Evolutionary conservation across 2,797 vertebrate genomes (phyloP).

Genomic region (Pangasius mekongensis): DNA sequence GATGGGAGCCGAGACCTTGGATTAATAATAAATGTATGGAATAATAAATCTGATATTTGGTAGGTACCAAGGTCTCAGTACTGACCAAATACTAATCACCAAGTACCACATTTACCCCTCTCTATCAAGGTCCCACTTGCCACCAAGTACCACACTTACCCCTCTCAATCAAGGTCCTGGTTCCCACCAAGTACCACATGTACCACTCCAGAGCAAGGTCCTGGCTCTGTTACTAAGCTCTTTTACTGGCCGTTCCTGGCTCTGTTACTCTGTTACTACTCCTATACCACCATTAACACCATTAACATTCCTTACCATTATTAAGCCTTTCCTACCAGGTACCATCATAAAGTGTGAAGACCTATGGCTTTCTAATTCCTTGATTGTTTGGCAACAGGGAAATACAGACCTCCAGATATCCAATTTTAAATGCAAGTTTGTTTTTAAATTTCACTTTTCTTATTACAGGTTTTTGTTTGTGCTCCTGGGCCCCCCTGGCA

Average conservation of each 20-base stretch:
- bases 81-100: neutral
- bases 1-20: neutral
- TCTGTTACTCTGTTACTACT: too few species aligned
- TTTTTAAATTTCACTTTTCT: neutral
- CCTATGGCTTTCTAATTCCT: neutral
- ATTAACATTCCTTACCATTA: neutral
- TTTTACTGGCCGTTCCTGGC: too few species aligned
- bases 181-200: neutral
- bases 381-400: neutral
- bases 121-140: neutral
- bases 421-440: neutral
- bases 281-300: neutral
- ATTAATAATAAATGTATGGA: too few species aligned
- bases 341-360: neutral
- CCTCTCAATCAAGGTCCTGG: neutral
- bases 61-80: neutral
- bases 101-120: neutral
- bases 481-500: slow-evolving; percentile 84
- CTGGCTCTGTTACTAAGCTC: too few species aligned
- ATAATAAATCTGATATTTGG: too few species aligned
- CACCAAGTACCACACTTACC: neutral
- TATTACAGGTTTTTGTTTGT: slow-evolving; percentile 76
- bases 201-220: neutral
- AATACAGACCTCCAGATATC: neutral
- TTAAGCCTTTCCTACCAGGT: neutral